Conservation (phyloP, 2,888 invertebrate genomes). For the Athalia circularis region DNA sequence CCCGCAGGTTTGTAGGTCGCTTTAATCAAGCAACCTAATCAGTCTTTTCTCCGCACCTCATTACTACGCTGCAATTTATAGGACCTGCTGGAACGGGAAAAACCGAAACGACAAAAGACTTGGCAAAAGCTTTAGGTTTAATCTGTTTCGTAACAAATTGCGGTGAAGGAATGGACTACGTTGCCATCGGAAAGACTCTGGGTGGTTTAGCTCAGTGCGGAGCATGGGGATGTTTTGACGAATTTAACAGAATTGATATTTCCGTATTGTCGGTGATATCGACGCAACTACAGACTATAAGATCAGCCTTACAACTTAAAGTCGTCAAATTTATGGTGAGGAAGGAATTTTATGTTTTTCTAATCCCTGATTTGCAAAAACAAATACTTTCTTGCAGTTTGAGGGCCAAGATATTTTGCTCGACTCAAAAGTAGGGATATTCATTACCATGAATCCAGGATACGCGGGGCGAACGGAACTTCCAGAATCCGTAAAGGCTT, state of each 20-base stretch:
- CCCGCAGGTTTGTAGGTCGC: conserved; percentile 81
- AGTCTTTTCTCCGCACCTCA: background rate
- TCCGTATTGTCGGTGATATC: conserved; percentile 96
- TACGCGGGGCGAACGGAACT: conserved; percentile 94
- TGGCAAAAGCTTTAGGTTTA: conserved; percentile 91
- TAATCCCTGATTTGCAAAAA: background rate
- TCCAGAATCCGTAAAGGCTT: conserved; percentile 93
- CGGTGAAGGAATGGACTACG: conserved; percentile 94
- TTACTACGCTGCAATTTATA: conserved; percentile 56
- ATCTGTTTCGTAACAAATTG: conserved; percentile 93
- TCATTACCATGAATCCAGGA: conserved; percentile 97
- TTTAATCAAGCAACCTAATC: conserved; percentile 17
- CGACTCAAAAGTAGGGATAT: conserved; percentile 92
- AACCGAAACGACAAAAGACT: conserved; percentile 93
- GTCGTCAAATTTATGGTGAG: conserved; percentile 85
- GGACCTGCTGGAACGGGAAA: conserved; percentile 90
- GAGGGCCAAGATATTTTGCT: conserved; percentile 88
- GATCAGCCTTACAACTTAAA: conserved; percentile 87
- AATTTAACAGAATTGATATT: conserved; percentile 94
- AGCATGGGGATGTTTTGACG: conserved; percentile 97
- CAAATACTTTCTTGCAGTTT: conserved; percentile 77
- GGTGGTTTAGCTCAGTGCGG: conserved; percentile 90
- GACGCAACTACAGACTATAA: conserved; percentile 91
- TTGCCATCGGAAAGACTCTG: conserved; percentile 86
- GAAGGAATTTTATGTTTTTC: background rate